Evolutionary conservation across 2,797 vertebrate genomes (phyloP).

Genomic region (Myiotriccus ornatus): DNA sequence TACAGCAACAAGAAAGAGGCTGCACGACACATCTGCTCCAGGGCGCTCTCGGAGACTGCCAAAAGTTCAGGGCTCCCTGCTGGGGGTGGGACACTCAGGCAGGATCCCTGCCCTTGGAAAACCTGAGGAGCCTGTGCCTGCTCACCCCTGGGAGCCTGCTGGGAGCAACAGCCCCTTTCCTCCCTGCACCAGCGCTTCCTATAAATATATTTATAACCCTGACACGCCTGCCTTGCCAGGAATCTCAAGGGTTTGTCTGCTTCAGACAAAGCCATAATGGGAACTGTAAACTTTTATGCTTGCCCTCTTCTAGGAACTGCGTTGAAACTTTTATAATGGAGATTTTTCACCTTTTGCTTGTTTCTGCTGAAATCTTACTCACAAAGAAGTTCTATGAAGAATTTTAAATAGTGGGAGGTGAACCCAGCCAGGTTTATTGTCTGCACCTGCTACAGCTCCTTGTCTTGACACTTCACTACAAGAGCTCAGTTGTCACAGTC

Average conservation of each 20-base stretch:
- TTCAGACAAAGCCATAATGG: constrained; percentile 52
- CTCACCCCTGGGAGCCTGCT: background rate
- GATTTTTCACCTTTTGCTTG: constrained; percentile 40
- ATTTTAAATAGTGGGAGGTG: constrained; percentile 14
- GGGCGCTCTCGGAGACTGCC: background rate
- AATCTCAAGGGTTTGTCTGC: constrained; percentile 38
- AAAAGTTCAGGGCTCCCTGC: background rate
- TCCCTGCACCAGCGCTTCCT: constrained; percentile 35
- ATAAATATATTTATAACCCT: constrained; percentile 66
- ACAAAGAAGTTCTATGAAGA: constrained; percentile 43
- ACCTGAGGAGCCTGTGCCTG: background rate
- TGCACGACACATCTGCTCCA: background rate
- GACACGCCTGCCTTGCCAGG: constrained; percentile 14
- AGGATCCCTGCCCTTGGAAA: constrained; percentile 26
- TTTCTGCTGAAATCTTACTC: constrained; percentile 41
- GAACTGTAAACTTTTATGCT: constrained; percentile 58
- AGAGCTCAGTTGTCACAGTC: constrained; percentile 11
- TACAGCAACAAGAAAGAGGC: background rate
- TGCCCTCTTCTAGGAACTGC: constrained; percentile 37
- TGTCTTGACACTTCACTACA: background rate
- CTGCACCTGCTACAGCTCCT: background rate
- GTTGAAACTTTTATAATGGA: constrained; percentile 55
- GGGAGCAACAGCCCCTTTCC: constrained; percentile 38
- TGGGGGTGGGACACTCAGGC: background rate
- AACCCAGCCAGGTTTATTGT: background rate